These are phyloP conservation scores for Nemoura dubitans DNA, from an alignment of 2,888 invertebrate species.

Conservation along the genomic window DNA sequence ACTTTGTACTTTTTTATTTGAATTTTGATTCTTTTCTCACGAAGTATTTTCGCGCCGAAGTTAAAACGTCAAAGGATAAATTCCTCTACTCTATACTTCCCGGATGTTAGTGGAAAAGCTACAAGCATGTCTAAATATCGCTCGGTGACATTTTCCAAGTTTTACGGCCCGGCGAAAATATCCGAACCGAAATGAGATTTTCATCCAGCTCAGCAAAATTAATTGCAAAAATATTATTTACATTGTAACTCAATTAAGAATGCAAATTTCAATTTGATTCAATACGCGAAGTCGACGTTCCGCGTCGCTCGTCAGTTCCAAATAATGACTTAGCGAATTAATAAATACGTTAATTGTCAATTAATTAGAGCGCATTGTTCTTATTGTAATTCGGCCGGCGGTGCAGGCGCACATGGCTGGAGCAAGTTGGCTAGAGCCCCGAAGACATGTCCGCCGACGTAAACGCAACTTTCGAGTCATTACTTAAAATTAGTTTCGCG, in stretches of 20 bases:
- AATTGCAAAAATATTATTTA: slow-evolving; percentile 21
- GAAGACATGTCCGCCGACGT: background rate
- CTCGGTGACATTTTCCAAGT: background rate
- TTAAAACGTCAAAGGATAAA: background rate
- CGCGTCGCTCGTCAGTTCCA: background rate
- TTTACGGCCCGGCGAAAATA: background rate
- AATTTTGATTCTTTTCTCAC: too few species aligned
- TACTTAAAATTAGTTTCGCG: slow-evolving; percentile 31
- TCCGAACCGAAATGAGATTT: background rate
- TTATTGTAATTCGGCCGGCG: slow-evolving; percentile 10
- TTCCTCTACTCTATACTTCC: background rate
- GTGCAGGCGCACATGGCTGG: background rate
- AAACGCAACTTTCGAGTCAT: slow-evolving; percentile 21
- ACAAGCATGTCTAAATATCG: background rate
- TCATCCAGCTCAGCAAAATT: background rate
- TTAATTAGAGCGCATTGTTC: slow-evolving; percentile 20
- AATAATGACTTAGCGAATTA: slow-evolving; percentile 17
- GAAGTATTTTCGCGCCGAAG: background rate
- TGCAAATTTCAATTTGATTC: slow-evolving; percentile 25
- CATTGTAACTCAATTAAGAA: slow-evolving; percentile 28
- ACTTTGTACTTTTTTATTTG: too few species aligned
- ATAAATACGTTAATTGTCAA: slow-evolving; percentile 26
- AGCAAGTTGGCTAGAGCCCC: background rate
- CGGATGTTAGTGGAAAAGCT: background rate
- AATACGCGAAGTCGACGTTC: background rate